Evolutionary conservation across 2,888 invertebrate species (phyloP).

Genomic region (Clunio marinus): DNA sequence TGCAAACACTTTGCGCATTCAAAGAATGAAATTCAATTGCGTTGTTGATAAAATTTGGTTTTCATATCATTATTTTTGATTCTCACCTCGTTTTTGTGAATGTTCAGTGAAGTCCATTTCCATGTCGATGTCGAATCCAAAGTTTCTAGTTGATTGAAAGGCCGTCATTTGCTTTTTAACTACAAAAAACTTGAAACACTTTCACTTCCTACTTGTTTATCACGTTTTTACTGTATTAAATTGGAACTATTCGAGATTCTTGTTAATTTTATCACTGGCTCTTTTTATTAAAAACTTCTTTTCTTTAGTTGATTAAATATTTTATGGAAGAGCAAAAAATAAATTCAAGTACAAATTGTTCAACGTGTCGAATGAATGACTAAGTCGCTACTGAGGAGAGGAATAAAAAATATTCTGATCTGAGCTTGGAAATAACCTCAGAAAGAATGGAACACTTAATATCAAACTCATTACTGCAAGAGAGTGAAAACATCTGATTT

Average conservation of each 20-base stretch:
- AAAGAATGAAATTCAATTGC: slow-evolving; percentile 7
- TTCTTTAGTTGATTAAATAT: too few relatives aligned
- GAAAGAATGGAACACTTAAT: background rate
- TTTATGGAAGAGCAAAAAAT: too few relatives aligned
- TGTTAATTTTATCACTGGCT: too few relatives aligned
- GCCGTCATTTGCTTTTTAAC: background rate
- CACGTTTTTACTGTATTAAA: too few relatives aligned
- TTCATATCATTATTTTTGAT: background rate
- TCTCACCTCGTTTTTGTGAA: slow-evolving; percentile 34
- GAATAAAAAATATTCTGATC: background rate
- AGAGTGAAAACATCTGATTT: slow-evolving; percentile 24
- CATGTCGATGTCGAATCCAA: slow-evolving; percentile 51
- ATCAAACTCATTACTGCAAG: background rate
- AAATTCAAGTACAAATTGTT: too few relatives aligned
- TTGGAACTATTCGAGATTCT: too few relatives aligned
- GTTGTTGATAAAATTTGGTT: slow-evolving; percentile 6
- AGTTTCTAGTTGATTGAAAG: slow-evolving; percentile 44
- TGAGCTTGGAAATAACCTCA: background rate
- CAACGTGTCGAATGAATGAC: slow-evolving; percentile 17
- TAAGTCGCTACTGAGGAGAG: slow-evolving; percentile 12
- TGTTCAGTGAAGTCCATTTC: slow-evolving; percentile 45
- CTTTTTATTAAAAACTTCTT: too few relatives aligned
- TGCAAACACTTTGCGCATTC: background rate
- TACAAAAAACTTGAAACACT: background rate
- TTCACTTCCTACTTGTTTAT: background rate